Base-by-base conservation (phyloP, 2,113 vertebrate species). In the Columba janthina region DNA sequence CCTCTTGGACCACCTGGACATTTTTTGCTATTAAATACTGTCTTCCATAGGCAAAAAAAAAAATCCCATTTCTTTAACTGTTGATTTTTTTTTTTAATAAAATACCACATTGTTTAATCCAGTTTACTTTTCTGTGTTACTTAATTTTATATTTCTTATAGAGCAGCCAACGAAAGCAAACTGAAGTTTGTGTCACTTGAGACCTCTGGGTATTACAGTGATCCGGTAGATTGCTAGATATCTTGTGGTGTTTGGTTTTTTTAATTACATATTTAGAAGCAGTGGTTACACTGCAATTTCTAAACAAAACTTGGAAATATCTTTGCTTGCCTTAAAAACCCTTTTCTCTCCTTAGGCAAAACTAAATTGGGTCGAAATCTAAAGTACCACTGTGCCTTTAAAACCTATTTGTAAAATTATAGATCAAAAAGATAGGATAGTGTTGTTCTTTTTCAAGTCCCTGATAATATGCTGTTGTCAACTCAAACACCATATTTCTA, bases 401-500 rank as follows among this genome's bases (percentile, higher is more conserved):
- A 86, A 85, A 28, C 32, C 6, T 61, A 21, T 42, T 88, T 77
- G 17, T 76, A 19, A 40, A 42, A 38, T 16, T 58, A 29, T 10
- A 40, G 13, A 16, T 29, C 3, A 8, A 50, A 87, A 77, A n/a
- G 31, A 8, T 6, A 61, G n/a, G 25, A 20, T 17, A 53, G 7
- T 19, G 3, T 46, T 51, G 66, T 81, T 76, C 19, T 53, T 51
- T 57, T 79, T 15, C 7, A 67, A 3, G 8, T 46, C 14, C 34
- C 25, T 44, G 26, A 51, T 78, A 79, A 48, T 70, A 70, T 1
- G 1, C 12, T 3, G 5, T 48, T 10, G 8, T 71, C n/a, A 75
- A 2, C 10, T 81, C 29, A 78, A n/a, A 3, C 17, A 6, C 21
- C 0, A 0, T 31, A 15, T 21, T 50, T 75, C 0, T 5, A 51